Base-by-base conservation (phyloP, 1,140 invertebrate genomes). In the Drosophila teissieri region DNA sequence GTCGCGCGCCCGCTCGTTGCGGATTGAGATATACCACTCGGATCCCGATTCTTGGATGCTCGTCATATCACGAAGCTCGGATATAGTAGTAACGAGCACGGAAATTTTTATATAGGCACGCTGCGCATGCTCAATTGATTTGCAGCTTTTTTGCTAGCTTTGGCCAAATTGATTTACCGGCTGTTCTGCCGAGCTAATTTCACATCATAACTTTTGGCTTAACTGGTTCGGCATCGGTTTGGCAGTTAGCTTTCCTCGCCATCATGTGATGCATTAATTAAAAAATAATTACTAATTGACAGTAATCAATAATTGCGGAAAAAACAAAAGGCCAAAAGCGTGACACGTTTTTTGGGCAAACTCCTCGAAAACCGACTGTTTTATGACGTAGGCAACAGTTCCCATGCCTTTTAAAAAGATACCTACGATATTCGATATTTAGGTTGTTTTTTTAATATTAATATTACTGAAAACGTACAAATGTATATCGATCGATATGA, bases 81-180 rank as follows among this genome's bases (percentile, higher is more conserved):
- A 46, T 11, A 8, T 15, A 15, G n/a, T 54, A 46, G 17, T 67
- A 81, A 81, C 70, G 48, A 79, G 65, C 74, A 65, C 68, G 65
- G 65, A 82, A 86, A 82, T 68, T 64, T 86, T 82, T 17, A 45
- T 31, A 40, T 42, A 19, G 51, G 56, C 63, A 67, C 70, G 80
- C 55, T 37, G 69, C 55, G 76, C 81, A 85, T 85, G 77, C 44
- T 53, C 54, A 37, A 58, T 77, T 65, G 57, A 84, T 84, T 84
- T 73, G 62, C 76, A 77, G 51, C 61, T 72, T 61, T 64, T 64
- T 78, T 40, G 48, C 44, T 75, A 60, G 69, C 27, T 69, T 76
- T 55, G 67, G 74, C 55, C 52, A 76, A 73, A 57, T 69, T 73
- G 40, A 76, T 73, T 86, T 60, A 67, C 73, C 52, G 17, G 27